Conservation (phyloP, 2,888 invertebrate genomes). For the Griposia aprilina region DNA sequence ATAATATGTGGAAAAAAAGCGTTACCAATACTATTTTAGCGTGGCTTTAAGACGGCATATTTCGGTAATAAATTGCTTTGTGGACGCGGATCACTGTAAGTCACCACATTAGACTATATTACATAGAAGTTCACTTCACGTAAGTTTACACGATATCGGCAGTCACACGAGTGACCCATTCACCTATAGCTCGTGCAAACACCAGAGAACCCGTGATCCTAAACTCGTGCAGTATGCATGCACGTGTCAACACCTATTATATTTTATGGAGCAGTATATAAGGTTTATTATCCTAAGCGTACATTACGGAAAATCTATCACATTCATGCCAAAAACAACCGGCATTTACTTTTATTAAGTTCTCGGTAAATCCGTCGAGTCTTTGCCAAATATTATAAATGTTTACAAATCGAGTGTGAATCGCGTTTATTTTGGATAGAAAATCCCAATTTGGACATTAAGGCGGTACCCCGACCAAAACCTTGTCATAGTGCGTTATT, state of each 20-base stretch:
- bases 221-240: background rate
- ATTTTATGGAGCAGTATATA: background rate
- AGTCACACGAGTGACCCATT: background rate
- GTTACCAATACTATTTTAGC: no score
- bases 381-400: slow-evolving; percentile 38
- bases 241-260: background rate
- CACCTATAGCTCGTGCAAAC: background rate
- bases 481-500: no score
- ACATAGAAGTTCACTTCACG: no score
- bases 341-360: slow-evolving; percentile 8
- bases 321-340: slow-evolving; percentile 37
- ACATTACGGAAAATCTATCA: slow-evolving; percentile 2
- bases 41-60: no score
- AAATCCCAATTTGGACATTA: slow-evolving; percentile 14
- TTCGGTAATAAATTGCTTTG: no score
- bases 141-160: background rate
- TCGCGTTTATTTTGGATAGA: slow-evolving; percentile 21
- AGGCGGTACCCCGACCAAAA: no score
- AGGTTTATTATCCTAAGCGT: background rate
- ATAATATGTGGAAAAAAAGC: no score
- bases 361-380: slow-evolving; percentile 5
- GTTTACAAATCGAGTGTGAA: background rate
- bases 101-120: no score
- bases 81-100: no score
- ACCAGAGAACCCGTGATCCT: background rate